A percentile compares a stretch with the other conserved stretches of the same genome.
Evolutionary conservation across 2,113 vertebrate genomes (phyloP).

Genomic region (Orycteropus afer): DNA sequence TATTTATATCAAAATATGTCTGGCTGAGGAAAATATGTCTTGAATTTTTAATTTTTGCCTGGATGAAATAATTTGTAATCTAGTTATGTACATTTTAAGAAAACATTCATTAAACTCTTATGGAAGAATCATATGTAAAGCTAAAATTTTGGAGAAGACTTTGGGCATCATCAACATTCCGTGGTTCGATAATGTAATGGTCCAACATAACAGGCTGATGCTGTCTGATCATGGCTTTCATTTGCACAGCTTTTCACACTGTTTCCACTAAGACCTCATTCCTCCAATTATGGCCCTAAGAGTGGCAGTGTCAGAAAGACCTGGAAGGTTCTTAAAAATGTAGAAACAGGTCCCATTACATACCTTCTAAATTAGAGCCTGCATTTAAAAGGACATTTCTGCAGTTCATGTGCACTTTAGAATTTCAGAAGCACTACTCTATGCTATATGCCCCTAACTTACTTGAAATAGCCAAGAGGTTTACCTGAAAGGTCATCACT

Average conservation of each 20-base stretch:
- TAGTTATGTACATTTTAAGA: neutral
- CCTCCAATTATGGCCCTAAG: too few relatives aligned
- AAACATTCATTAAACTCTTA: neutral
- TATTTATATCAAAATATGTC: neutral
- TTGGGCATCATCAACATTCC: neutral
- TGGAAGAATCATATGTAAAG: neutral
- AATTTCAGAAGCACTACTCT: neutral
- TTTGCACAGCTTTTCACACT: neutral
- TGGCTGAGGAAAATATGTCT: neutral
- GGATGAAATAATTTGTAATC: neutral
- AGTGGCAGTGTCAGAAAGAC: accelerated
- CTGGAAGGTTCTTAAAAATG: neutral
- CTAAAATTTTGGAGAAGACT: neutral
- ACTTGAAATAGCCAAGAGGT: accelerated
- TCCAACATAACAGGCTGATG: too few relatives aligned
- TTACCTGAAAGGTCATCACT: neutral
- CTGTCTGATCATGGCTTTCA: neutral
- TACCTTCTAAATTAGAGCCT: neutral
- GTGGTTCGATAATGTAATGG: accelerated
- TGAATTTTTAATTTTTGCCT: neutral
- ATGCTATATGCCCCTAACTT: neutral
- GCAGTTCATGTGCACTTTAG: neutral
- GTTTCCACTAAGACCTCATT: neutral
- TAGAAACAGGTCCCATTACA: too few relatives aligned
- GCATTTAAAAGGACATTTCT: neutral